Evolutionary conservation across 2,113 vertebrate genomes (phyloP), one percentile per base, ranked within the genome.

Genomic region (Rhodinocichla rosea): DNA sequence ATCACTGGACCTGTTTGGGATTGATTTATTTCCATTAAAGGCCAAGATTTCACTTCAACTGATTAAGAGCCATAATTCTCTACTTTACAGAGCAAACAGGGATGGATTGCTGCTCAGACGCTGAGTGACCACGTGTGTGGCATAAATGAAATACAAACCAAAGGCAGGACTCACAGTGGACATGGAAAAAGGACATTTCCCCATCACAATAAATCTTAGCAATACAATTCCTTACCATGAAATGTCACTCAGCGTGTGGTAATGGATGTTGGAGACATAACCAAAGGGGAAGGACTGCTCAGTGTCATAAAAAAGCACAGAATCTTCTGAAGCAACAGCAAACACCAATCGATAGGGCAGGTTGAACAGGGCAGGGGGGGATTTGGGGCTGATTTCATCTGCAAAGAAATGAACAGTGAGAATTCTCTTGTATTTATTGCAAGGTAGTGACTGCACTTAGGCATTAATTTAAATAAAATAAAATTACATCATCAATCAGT

Each of bases 231-330:
- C 98, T 93, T 97, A 99, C 99, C 99, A 99, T 19, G 99, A 99
- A 52, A 99, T 97, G 74, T 99, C 99, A 69, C 99, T 99, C 84
- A 99, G 98, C 9, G 99, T 99, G 95, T 99, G 99, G 96, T 99
- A 99, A 92, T 99, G 99, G 94, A 99, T 98, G 94, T 99, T 99
- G 49, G 99, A 99, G 89, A 99, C 98, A 6, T 99, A 99, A 91
- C 98, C 99, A 20, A 99, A 99, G 0, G 99, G 99, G 81, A 99
- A 97, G 2, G 96, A 97, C 97, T 99, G 99, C 94, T 99, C 98
- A 1, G 99, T 99, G 86, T 99, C 99, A 30, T 99, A 99, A 49
- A 99, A 96, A 35, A 99, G 98, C 92, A 99, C 97, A 0, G 99
- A 99, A 96, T 99, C 99, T 89, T 99, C 99, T 1, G 99, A 99